A percentile compares a stretch with the other conserved stretches of the same genome.
phyloP scores from a whole-genome alignment of 2,113 vertebrate genomes.

The Picathartes gymnocephalus region DNA sequence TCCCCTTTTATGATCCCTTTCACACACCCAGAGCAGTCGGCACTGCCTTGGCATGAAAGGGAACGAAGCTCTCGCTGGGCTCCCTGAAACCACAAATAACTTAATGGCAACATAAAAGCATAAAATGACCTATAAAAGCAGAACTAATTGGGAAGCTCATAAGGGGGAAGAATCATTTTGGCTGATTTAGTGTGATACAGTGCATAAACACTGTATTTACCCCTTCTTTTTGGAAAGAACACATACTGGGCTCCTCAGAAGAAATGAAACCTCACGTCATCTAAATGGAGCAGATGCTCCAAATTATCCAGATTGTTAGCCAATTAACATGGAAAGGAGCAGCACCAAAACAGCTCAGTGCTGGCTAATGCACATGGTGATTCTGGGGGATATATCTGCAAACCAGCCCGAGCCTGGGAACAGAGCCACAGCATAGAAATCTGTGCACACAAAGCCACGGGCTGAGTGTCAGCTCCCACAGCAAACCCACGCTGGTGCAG shows the following conservation, averaged over 20 bases:
- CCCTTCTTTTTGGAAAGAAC: neutral
- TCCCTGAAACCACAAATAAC: neutral
- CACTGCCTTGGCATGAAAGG: neutral
- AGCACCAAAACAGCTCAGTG: neutral
- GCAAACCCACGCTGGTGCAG: neutral
- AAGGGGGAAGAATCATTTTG: neutral
- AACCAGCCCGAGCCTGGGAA: neutral
- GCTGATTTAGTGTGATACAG: neutral
- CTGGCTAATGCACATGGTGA: neutral
- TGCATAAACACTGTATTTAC: neutral
- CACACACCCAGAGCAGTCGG: neutral
- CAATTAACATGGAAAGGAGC: slow-evolving; percentile 12
- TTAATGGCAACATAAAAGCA: neutral
- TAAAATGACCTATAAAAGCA: neutral
- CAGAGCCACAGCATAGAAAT: neutral
- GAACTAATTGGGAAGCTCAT: slow-evolving; percentile 13
- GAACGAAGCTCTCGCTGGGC: neutral
- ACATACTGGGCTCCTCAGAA: neutral
- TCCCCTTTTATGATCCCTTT: neutral
- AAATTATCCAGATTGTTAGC: slow-evolving; percentile 21
- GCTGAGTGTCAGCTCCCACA: neutral
- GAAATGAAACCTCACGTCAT: neutral
- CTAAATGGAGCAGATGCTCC: slow-evolving; percentile 35
- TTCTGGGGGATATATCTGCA: neutral
- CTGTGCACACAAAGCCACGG: fast-evolving